These are phyloP conservation scores for Melanophora roralis DNA, from an alignment of 2,888 invertebrate species.

Conservation along the genomic window DNA sequence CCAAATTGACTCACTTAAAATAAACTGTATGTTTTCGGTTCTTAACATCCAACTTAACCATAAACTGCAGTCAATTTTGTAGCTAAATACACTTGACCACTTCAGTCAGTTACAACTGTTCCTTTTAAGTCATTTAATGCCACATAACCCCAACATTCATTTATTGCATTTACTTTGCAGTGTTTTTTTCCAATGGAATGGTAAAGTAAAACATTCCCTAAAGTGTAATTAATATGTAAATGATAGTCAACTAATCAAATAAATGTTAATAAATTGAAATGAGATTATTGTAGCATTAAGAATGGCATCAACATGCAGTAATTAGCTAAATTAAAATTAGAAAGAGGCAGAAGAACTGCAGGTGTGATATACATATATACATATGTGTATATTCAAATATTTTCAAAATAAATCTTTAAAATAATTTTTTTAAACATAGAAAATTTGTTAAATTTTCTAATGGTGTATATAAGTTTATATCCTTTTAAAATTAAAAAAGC, in stretches of 20 bases:
- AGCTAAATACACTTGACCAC: slow-evolving; percentile 62
- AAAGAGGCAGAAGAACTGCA: too few relatives aligned
- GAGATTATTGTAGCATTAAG: slow-evolving; percentile 13
- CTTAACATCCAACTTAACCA: slow-evolving; percentile 57
- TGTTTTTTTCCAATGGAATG: slow-evolving; percentile 42
- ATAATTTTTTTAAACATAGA: too few relatives aligned
- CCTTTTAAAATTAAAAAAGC: too few relatives aligned
- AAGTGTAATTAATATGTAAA: slow-evolving; percentile 65
- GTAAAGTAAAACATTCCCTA: slow-evolving; percentile 54
- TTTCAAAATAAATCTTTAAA: too few relatives aligned
- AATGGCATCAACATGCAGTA: neutral
- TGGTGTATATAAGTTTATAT: too few relatives aligned
- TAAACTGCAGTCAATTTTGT: slow-evolving; percentile 64
- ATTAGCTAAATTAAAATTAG: too few relatives aligned
- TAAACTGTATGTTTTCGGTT: slow-evolving; percentile 15
- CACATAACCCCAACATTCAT: neutral
- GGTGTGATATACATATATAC: too few relatives aligned
- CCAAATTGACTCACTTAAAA: slow-evolving; percentile 16
- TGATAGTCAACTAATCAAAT: slow-evolving; percentile 59
- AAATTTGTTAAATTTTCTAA: too few relatives aligned
- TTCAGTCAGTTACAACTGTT: slow-evolving; percentile 25
- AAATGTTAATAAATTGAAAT: slow-evolving; percentile 36
- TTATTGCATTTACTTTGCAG: neutral
- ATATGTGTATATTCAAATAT: too few relatives aligned
- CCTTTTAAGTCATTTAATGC: neutral